Evolutionary conservation across 2,113 vertebrate species (phyloP).

Genomic region (Chlamydotis undulata): DNA sequence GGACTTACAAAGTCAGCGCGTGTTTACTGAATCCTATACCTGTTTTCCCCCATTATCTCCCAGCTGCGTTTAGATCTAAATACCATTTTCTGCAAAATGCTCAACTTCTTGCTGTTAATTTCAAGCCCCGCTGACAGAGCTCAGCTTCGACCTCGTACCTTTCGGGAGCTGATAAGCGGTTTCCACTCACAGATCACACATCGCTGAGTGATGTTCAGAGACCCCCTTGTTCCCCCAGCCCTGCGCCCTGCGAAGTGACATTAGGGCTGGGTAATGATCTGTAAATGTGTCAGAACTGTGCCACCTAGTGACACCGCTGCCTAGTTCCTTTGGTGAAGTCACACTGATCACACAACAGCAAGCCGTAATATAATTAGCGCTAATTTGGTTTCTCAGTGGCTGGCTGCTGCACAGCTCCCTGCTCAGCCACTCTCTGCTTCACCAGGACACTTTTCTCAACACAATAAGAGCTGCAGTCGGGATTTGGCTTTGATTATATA

Average conservation of each 20-base stretch:
- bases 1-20: neutral
- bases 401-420: constrained; percentile 21
- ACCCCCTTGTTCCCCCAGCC: constrained; percentile 31
- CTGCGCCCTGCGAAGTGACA: constrained; percentile 63
- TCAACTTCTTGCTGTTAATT: constrained; percentile 51
- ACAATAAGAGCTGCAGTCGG: neutral
- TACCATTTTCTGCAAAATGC: neutral
- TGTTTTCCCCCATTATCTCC: neutral
- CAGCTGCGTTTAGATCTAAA: neutral
- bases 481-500: neutral
- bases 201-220: constrained; percentile 42
- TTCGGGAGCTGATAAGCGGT: constrained; percentile 18
- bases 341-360: constrained; percentile 72
- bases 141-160: constrained; percentile 44
- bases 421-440: neutral
- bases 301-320: constrained; percentile 79
- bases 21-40: neutral
- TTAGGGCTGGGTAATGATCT: constrained; percentile 76
- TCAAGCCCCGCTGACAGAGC: constrained; percentile 55
- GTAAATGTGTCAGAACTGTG: constrained; percentile 82
- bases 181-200: constrained; percentile 60
- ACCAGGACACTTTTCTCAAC: neutral
- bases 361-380: constrained; percentile 72
- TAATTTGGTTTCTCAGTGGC: constrained; percentile 76
- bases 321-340: constrained; percentile 70